Evolutionary conservation across 2,797 vertebrate genomes (phyloP), one percentile per base, ranked within the genome.

Genomic region (Phrynocephalus guinanensis): DNA sequence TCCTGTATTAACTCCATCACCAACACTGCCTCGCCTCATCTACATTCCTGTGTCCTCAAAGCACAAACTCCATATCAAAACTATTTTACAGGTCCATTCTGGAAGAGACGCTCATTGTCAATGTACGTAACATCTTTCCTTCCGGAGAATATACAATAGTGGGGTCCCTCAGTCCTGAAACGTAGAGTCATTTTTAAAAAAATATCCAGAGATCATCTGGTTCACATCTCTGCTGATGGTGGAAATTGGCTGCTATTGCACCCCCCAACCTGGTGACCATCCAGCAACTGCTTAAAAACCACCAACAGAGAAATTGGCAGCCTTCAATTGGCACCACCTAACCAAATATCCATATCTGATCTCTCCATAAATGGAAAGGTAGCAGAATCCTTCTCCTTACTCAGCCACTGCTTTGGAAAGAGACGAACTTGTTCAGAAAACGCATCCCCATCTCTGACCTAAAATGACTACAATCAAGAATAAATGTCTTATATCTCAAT

Each of bases 1-100:
- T 48, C 82, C 90, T 87, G 56, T n/a, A 79, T 60, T 82, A 85
- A 79, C 22, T 0, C 10, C 78, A 77, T 7, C 52, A 56, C 9
- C 38, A 44, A 44, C 38, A 44, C 5, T 44, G 38, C 38, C 52
- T 13, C 52, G 38, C 11, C 56, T 30, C 22, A 22, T 26, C 67
- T 2, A 38, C 11, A 28, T 28, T 48, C 10, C 26, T 15, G 11
- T 38, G n/a, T 18, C 15, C 71, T 18, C 30, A 7, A 18, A 33
- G 5, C 4, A 73, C 16, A 73, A 16, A 33, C 56, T 60, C 56
- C 28, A 13, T 72, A 15, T 72, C 28, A 72, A 72, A 72, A 33
- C 5, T 30, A 73, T 73, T 73, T 73, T 73, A 33, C 26, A 11
- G 30, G 30, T 33, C 30, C 16, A 10, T 2, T n/a, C 30, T 33